Base-by-base conservation (phyloP, 2,797 vertebrate species). In the Epinephelus awoara region DNA sequence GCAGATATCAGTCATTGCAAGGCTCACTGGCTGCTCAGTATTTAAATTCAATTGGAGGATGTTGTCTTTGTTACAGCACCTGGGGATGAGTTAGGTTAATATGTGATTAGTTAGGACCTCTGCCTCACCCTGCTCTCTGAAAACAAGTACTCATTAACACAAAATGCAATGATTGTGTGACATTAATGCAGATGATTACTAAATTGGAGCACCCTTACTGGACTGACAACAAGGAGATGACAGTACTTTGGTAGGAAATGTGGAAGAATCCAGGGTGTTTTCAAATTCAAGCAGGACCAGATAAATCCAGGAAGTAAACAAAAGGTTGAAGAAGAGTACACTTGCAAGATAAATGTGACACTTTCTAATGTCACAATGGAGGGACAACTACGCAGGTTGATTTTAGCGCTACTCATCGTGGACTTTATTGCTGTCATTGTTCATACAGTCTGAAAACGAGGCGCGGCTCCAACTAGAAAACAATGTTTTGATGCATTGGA, bases 21-120 rank as follows among this genome's bases (percentile, higher is more conserved):
- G 77, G 66, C 57, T 78, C 57, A 64, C 29, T 59, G 42, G 63
- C 18, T 70, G 67, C 61, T 67, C 55, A 63, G 44, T 51, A 25
- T 74, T 77, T 40, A 10, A 17, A 38, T 64, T 49, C 5, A 63
- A 46, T 4, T 40, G 27, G 58, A 72, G 82, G 73, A 79, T 62
- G 55, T 63, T 62, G 61, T 59, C n/a, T 73, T 78, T 79, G 67
- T 3, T 59, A 2, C 29, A 38, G 42, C 25, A 38, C 68, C 52
- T 47, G 42, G 21, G 15, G 61, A 75, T 40, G 56, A 49, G 25
- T 7, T 8, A 34, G 23, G 66, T 77, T 74, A 47, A 56, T 79
- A 56, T 50, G n/a, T 56, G 25, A 74, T 72, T 42, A 69, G 67
- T 34, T 38, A 10, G 55, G 59, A 75, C 38, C 56, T 34, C 42